A percentile compares a stretch with the other conserved stretches of the same genome.
Evolutionary conservation across 2,888 invertebrate genomes (phyloP).

Genomic region (Phasia obesa): DNA sequence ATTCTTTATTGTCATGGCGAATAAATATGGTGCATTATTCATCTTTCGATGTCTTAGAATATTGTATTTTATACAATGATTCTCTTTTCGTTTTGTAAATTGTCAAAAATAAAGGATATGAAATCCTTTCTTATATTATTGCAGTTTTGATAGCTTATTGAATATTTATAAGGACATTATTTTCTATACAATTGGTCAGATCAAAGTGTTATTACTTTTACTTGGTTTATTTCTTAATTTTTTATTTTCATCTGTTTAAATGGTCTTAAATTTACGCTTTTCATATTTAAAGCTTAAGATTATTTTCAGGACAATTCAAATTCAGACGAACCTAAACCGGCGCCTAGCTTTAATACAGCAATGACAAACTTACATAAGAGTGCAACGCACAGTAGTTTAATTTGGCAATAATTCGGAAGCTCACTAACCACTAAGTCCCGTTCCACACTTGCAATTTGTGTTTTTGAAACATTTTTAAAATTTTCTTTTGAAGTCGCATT

Average conservation of each 20-base stretch:
- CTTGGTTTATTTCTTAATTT: not conserved
- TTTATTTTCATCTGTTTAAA: conserved; percentile 32
- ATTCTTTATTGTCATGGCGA: conserved; percentile 62
- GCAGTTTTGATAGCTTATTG: conserved; percentile 64
- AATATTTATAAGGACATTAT: conserved; percentile 63
- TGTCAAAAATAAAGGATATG: conserved; percentile 50
- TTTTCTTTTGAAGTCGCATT: no score
- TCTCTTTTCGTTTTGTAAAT: conserved; percentile 21
- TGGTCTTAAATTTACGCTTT: conserved; percentile 27
- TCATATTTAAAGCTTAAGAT: not conserved
- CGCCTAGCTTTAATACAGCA: no score
- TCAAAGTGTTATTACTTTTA: conserved; percentile 42
- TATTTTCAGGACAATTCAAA: no score
- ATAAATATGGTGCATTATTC: conserved; percentile 50
- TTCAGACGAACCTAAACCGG: no score
- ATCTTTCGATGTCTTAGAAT: conserved; percentile 48
- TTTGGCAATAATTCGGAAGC: no score
- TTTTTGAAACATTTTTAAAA: no score
- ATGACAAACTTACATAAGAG: no score
- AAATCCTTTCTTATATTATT: conserved; percentile 14
- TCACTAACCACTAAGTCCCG: no score
- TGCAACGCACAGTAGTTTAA: no score
- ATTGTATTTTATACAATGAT: conserved; percentile 3
- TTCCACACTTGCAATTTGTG: no score
- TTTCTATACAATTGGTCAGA: conserved; percentile 56